These are phyloP conservation scores for Trachythela sp. DNA, from an alignment of 64 coral and sea anemone species.

Conservation along the genomic window DNA sequence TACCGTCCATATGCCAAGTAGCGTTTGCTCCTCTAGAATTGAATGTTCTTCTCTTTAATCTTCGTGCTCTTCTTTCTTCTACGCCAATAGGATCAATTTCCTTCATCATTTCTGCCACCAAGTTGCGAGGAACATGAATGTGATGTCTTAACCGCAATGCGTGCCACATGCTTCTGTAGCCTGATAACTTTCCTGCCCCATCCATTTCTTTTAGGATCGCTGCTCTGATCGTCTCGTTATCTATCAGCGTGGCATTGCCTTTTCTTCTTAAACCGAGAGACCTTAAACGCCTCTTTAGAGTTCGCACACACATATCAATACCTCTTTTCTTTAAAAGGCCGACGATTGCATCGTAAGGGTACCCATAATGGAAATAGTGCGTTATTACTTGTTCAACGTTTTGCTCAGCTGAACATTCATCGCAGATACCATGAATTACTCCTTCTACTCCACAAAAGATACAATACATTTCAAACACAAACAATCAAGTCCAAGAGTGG, in stretches of 20 bases:
- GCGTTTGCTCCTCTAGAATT: background rate
- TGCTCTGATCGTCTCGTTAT: background rate
- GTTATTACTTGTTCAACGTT: background rate
- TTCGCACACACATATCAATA: background rate
- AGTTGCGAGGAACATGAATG: background rate
- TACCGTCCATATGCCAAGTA: background rate
- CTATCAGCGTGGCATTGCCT: background rate
- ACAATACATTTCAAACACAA: background rate
- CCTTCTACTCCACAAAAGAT: too few species aligned
- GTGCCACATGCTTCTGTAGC: background rate
- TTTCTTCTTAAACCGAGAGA: background rate
- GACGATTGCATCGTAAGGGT: background rate
- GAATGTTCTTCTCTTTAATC: background rate
- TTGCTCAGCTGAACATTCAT: background rate
- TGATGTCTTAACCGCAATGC: background rate
- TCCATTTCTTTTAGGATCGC: background rate
- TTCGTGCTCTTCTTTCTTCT: background rate
- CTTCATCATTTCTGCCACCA: background rate
- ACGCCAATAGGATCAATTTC: background rate
- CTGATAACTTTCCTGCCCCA: background rate
- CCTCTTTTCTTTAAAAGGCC: background rate
- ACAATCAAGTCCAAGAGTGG: too few species aligned
- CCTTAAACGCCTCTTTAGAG: background rate
- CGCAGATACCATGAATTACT: too few species aligned
- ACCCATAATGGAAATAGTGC: background rate